Evolutionary conservation across 1,140 invertebrate genomes (phyloP), one percentile per base, ranked within the genome.

Genomic region (Caenorhabditis brenneri): DNA sequence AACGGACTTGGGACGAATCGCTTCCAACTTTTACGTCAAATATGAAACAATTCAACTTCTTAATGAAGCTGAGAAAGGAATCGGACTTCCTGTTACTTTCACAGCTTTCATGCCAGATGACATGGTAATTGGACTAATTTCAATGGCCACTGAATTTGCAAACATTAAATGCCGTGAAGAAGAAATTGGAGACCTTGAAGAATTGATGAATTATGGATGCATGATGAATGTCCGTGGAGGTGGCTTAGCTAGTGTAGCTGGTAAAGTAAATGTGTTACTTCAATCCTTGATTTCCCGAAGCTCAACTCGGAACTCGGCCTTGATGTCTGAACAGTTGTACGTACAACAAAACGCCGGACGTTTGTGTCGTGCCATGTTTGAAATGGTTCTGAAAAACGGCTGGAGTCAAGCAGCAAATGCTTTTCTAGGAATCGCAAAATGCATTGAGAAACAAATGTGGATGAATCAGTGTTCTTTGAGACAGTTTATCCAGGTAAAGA

Each of bases 21-120:
- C 97, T 0, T 97, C 96, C 91, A 95, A 98, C 91, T 99, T 95
- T 92, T 99, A 99, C 91, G 96, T 99, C 53, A 98, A 97, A 88
- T 96, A 96, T 91, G 95, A 97, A 88, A 99, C 97, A 0, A 94
- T 99, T 80, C 19, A 58, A 84, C 22, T 80, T 2, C 36, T 80
- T 16, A 80, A 51, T 12, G 42, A 82, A 82, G 46, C 42, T 0
- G 53, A 69, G 16, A 69, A 58, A 33, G 55, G 42, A 1, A 27
- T 49, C 9, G 84, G 84, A 19, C 53, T 81, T 9, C 84, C 84
- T 15, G 84, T 85, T 0, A 48, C 33, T 12, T 92, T 95, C 85
- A 93, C 93, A 65, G 92, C 94, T 16, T 91, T 94, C 12, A 97
- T 99, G 95, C 94, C 93, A 31, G 95, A 97, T 86, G 93, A 94